Conservation (phyloP, 2,113 vertebrate genomes). For the Himantopus leucocephalus region DNA sequence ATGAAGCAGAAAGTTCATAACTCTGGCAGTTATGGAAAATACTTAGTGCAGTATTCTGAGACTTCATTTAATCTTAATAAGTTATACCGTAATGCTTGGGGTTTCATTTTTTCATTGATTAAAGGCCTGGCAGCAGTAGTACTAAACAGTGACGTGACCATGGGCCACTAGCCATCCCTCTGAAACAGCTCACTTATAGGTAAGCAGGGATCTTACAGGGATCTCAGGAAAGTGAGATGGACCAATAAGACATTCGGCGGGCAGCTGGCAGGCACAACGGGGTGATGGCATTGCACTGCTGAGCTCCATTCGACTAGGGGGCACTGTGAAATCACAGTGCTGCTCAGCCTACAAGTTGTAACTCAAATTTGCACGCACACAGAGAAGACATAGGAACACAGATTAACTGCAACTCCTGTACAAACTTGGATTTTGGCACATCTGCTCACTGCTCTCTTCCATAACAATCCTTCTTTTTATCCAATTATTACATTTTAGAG, state of each 20-base stretch:
- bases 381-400: background rate
- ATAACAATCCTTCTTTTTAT: background rate
- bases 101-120: background rate
- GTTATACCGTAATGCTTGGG: background rate
- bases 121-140: background rate
- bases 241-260: rapidly evolving
- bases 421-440: background rate
- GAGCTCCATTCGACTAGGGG: background rate
- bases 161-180: background rate
- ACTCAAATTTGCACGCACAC: background rate
- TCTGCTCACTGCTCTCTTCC: background rate
- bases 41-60: background rate
- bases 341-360: rapidly evolving
- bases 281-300: background rate
- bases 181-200: background rate
- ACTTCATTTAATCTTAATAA: background rate
- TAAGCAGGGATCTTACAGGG: background rate
- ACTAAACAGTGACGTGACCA: no score
- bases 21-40: background rate
- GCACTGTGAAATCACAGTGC: background rate
- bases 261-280: background rate
- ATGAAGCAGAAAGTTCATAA: background rate
- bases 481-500: background rate
- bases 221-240: background rate
- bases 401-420: background rate